Conservation (phyloP, 2,888 invertebrate genomes). For the Bhutanitis thaidina region DNA sequence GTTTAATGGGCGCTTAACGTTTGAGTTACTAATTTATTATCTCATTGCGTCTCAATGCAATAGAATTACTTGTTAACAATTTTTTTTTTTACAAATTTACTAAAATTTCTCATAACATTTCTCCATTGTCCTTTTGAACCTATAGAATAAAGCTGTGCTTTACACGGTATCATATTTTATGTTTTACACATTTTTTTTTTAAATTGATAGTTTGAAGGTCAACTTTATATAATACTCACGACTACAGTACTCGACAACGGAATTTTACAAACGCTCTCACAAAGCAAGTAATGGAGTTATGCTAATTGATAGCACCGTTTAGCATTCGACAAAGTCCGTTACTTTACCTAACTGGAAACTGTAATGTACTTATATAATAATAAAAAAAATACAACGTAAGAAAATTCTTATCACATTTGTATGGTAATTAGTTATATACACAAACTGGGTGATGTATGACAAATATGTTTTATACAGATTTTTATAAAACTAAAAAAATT, state of each 20-base stretch:
- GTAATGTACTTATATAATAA: conserved; percentile 34
- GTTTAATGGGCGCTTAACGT: conserved; percentile 61
- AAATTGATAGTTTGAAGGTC: conserved; percentile 9
- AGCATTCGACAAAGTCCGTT: conserved; percentile 33
- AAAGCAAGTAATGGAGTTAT: conserved; percentile 16
- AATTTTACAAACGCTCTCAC: conserved; percentile 7
- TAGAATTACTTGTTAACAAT: conserved; percentile 13
- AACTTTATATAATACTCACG: conserved; percentile 11
- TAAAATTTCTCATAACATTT: conserved; percentile 18
- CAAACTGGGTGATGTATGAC: conserved; percentile 29
- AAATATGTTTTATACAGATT: conserved; percentile 15
- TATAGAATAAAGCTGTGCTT: conserved; percentile 14
- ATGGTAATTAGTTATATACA: conserved; percentile 44
- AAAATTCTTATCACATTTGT: conserved; percentile 52
- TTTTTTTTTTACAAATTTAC: conserved; percentile 20
- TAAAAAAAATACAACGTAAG: conserved; percentile 38
- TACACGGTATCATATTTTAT: background rate
- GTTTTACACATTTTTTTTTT: background rate
- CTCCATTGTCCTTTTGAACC: conserved; percentile 13
- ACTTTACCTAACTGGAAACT: conserved; percentile 33
- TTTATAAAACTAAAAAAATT: conserved; percentile 1
- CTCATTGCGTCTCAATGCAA: conserved; percentile 7
- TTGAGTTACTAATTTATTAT: conserved; percentile 31
- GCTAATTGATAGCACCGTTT: conserved; percentile 42
- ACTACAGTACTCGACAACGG: conserved; percentile 7